These are phyloP conservation scores for Drosophila emarginata DNA, from an alignment of 2,888 invertebrate genomes.

Conservation along the genomic window DNA sequence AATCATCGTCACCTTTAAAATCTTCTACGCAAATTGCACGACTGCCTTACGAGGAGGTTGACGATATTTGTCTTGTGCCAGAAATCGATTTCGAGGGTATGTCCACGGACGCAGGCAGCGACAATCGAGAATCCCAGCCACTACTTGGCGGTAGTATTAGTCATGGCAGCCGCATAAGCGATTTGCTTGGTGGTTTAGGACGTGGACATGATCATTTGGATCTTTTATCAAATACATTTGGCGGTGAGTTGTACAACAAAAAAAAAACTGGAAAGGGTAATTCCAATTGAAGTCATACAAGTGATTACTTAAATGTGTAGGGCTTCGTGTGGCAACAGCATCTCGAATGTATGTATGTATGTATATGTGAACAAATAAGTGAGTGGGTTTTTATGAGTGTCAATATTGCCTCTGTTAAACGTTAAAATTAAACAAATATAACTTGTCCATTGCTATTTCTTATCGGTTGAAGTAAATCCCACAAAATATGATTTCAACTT, in stretches of 20 bases:
- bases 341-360: background rate
- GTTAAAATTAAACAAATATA: background rate
- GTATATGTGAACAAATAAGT: no score
- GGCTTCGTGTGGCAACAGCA: conserved; percentile 28
- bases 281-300: conserved; percentile 41
- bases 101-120: conserved; percentile 90
- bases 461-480: background rate
- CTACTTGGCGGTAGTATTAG: conserved; percentile 93
- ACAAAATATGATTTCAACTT: background rate
- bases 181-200: conserved; percentile 82
- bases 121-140: conserved; percentile 96
- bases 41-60: conserved; percentile 68
- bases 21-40: conserved; percentile 33
- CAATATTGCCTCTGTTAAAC: background rate
- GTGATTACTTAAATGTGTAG: conserved; percentile 18
- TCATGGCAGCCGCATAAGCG: conserved; percentile 87
- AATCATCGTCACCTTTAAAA: conserved; percentile 62
- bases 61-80: conserved; percentile 90
- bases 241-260: conserved; percentile 84
- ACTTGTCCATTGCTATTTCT: background rate
- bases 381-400: background rate
- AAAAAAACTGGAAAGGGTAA: conserved; percentile 17
- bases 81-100: conserved; percentile 92
- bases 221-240: conserved; percentile 91
- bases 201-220: conserved; percentile 86